Evolutionary conservation across 2,888 invertebrate species (phyloP), one percentile per base, ranked within the genome.

Genomic region (Micoletzkya japonica): DNA sequence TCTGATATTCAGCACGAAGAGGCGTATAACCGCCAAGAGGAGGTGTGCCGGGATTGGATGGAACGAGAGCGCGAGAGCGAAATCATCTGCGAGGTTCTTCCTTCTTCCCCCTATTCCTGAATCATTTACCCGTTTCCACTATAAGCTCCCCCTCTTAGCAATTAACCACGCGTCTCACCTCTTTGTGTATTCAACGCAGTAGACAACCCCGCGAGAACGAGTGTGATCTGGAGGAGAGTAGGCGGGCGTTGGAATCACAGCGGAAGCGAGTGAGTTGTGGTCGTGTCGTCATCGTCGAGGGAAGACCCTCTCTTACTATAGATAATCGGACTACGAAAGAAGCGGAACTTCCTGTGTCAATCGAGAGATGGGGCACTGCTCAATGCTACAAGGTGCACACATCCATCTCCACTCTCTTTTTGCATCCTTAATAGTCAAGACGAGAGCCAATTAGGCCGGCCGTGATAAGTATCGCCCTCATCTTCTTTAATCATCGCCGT

Each of bases 31-130:
- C 52, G 32, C 4, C 64, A 66, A 37, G 64, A 66, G 37, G 64
- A 52, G 2, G 6, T 36, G 37, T 66, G 64, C 37, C 28, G 36
- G 52, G 64, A 66, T 28, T 66, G 64, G 64, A 37, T 66, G 54
- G 54, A 66, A 37, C 32, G 54, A 37, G 54, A 66, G 37, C 26
- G 34, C 3, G 54, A 66, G n/a, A 54, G 64, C 14, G 64, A 66
- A 28, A 4, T 37, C 28, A 66, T 30, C 10, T 66, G 64, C 24
- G 64, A 66, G 20, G 64, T 64, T 1, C 17, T 20, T 1, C 10
- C 28, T 14, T 30, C 34, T 57, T 14, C 7, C 26, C 44, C 20
- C 14, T 10, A 44, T 44, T 20, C 17, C 17, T 39, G 39, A 6
- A 39, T 39, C 39, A 20, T 50, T 10, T 20, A 50, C 20, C 50